Percentiles rank a stretch among this genome's conserved stretches.
phyloP scores from a whole-genome alignment of 2,113 vertebrate genomes.

The Accipiter cooperii region DNA sequence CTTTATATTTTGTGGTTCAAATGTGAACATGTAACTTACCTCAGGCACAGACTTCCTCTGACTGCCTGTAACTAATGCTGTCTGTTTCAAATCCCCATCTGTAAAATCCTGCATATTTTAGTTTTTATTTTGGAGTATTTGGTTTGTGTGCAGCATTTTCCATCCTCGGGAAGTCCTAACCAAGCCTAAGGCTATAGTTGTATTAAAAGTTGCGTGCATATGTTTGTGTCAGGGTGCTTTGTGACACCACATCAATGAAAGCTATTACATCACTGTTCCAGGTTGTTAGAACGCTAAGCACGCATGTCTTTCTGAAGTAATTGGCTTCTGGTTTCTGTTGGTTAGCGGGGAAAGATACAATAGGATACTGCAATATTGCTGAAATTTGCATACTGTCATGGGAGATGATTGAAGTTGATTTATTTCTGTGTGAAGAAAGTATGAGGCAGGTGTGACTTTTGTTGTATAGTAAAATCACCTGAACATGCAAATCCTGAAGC shows the following conservation, averaged over 20 bases:
- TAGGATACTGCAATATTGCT: neutral
- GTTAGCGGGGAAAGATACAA: neutral
- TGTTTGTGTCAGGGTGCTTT: neutral
- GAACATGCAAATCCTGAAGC: neutral
- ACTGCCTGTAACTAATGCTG: neutral
- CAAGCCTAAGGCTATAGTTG: neutral
- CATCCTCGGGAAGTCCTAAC: neutral
- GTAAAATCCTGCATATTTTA: neutral
- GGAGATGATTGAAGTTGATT: neutral
- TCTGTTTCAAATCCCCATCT: neutral
- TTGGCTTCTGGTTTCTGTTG: neutral
- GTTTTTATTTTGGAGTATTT: neutral
- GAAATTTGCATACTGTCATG: neutral
- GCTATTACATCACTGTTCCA: neutral
- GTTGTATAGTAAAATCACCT: neutral
- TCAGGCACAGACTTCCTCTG: neutral
- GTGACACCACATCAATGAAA: neutral
- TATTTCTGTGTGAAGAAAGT: neutral
- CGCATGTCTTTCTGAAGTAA: neutral
- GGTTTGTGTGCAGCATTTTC: neutral
- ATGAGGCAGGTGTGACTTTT: neutral
- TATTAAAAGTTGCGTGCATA: neutral
- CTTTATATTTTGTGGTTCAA: neutral
- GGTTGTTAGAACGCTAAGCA: neutral
- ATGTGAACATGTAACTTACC: neutral